Base-by-base conservation (phyloP, 2,113 vertebrate genomes). In the Syngnathoides biaculeatus region DNA sequence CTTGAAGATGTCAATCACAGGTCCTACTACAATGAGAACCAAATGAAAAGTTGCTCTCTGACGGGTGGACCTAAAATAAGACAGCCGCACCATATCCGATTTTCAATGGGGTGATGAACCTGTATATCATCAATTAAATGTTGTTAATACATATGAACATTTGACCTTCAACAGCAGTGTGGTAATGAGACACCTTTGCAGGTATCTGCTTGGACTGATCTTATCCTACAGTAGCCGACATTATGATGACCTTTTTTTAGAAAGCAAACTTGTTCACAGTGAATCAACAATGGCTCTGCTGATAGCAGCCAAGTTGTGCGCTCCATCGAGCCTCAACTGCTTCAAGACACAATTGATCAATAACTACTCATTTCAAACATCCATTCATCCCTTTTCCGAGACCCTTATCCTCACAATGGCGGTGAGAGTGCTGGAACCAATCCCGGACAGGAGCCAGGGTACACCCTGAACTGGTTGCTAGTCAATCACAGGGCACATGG, bases 1-100 rank as follows among this genome's bases (percentile, higher is more conserved):
- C 39, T 69, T 77, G 79, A 77, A 83, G 68, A 68, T 52, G 74
- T 75, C 39, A n/a, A 69, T 30, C 13, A 42, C 39, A 52, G 64
- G 79, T 47, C 64, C 50, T 10, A 60, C 39, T 62, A 65, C 77
- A 76, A 48, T 24, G 59, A 79, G 24, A 56, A 26, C 40, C 26
- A 39, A 39, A 71, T 65, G 45, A 53, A 75, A 66, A 65, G 57
- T 42, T 40, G 19, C 14, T 22, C 19, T 2, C n/a, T 13, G 7
- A 22, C 39, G 11, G 40, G n/a, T 10, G n/a, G 27, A 17, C 0
- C 14, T 30, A 17, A 60, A 60, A 38, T 13, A 40, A 11, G 19
- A 47, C 5, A 12, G 59, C 59, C 30, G 11, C 17, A 12, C 57
- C 15, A 30, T 35, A 30, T 26, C 8, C 38, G 22, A n/a, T 62